Percentiles rank a stretch among this genome's conserved stretches.
Conservation (phyloP, 2,888 invertebrate species). For the Liopterus haemorrhoidalis region DNA sequence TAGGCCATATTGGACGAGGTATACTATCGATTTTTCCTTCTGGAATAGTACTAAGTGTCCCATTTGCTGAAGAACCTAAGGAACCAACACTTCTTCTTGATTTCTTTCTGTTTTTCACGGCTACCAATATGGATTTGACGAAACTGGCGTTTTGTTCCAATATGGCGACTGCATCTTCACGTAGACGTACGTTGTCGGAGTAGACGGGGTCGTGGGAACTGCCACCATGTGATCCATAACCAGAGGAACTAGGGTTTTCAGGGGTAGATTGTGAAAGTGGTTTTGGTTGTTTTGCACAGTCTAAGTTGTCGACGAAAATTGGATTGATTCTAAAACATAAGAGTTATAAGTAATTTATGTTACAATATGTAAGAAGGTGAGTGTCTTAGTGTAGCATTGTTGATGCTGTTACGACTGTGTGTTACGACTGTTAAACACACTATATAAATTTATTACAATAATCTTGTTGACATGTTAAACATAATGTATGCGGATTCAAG, state of each 20-base stretch:
- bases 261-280: constrained; percentile 3
- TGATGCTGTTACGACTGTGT: too few relatives aligned
- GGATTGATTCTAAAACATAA: constrained; percentile 43
- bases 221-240: constrained; percentile 41
- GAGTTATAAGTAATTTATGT: background rate
- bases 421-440: too few relatives aligned
- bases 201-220: constrained; percentile 36
- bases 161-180: constrained; percentile 38
- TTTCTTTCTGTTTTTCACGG: constrained; percentile 34
- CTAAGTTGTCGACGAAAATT: constrained; percentile 40
- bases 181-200: constrained; percentile 35
- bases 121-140: constrained; percentile 43
- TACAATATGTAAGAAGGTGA: too few relatives aligned
- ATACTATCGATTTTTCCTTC: constrained; percentile 46
- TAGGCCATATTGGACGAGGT: constrained; percentile 46
- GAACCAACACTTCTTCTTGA: constrained; percentile 29
- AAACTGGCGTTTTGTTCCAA: constrained; percentile 43
- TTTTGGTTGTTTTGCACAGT: constrained; percentile 14
- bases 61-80: constrained; percentile 35
- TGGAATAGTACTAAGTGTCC: constrained; percentile 45
- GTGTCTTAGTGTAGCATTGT: too few relatives aligned
- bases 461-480: too few relatives aligned
- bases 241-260: constrained; percentile 37
- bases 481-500: too few relatives aligned
- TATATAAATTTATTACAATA: too few relatives aligned